phyloP scores from a whole-genome alignment of 1,140 invertebrate genomes.

The Monomorium pharaonis region DNA sequence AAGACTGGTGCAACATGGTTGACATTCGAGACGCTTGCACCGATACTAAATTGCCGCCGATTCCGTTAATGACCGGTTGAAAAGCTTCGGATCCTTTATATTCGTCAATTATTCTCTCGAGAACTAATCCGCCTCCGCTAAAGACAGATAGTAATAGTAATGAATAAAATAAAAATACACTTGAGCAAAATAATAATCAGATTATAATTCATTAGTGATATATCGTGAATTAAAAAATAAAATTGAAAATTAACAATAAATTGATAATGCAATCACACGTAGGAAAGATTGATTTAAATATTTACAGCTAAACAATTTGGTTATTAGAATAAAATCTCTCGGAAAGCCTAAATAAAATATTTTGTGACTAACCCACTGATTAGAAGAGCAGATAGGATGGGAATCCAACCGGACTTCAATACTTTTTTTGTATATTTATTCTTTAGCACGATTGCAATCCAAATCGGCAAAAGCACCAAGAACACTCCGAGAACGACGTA shows the following conservation, averaged over 20 bases:
- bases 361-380: slow-evolving; percentile 91
- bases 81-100: slow-evolving; percentile 94
- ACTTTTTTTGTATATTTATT: slow-evolving; percentile 93
- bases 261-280: neutral
- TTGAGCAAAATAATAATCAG: neutral
- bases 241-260: slow-evolving; percentile 61
- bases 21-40: slow-evolving; percentile 98
- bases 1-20: slow-evolving; percentile 95
- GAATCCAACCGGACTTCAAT: slow-evolving; percentile 93
- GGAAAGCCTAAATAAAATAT: neutral
- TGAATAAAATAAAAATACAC: slow-evolving; percentile 36
- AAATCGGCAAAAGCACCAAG: slow-evolving; percentile 91
- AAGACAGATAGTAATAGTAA: slow-evolving; percentile 59
- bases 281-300: neutral
- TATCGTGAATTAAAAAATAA: neutral
- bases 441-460: slow-evolving; percentile 90
- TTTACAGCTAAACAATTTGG: neutral
- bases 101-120: slow-evolving; percentile 91
- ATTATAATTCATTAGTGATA: neutral
- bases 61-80: slow-evolving; percentile 97
- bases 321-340: neutral
- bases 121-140: slow-evolving; percentile 92
- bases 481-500: slow-evolving; percentile 88
- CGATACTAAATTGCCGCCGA: slow-evolving; percentile 98
- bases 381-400: slow-evolving; percentile 93